Conservation (phyloP, 2,113 vertebrate species). For the Mixornis gularis region DNA sequence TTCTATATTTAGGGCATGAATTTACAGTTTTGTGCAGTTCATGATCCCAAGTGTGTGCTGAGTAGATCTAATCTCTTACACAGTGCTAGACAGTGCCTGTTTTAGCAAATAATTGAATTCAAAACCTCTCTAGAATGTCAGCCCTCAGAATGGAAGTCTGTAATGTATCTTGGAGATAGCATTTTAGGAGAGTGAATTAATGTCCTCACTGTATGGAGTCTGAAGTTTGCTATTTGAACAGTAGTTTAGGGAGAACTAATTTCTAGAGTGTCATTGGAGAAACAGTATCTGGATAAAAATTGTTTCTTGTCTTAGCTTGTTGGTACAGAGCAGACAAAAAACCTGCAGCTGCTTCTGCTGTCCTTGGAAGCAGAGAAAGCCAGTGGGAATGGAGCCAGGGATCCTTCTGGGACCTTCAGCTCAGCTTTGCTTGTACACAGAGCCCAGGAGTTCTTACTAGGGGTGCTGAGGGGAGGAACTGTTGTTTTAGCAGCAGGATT, state of each 20-base stretch:
- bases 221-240: slow-evolving; percentile 26
- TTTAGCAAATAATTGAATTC: slow-evolving; percentile 64
- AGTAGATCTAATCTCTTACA: slow-evolving; percentile 8
- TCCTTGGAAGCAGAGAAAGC: background rate
- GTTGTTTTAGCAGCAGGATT: background rate
- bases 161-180: slow-evolving; percentile 16
- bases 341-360: background rate
- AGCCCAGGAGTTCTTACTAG: background rate
- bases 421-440: background rate
- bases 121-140: slow-evolving; percentile 46
- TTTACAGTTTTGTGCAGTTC: slow-evolving; percentile 48
- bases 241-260: slow-evolving; percentile 23
- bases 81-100: slow-evolving; percentile 42
- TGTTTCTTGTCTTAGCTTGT: background rate
- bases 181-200: slow-evolving; percentile 7
- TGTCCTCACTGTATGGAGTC: background rate
- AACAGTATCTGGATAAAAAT: background rate
- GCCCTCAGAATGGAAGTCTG: background rate
- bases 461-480: background rate
- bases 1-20: slow-evolving; percentile 36
- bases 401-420: background rate
- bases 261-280: background rate
- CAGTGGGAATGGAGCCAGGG: background rate
- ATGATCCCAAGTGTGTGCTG: slow-evolving; percentile 27
- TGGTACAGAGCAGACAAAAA: background rate